Percentiles rank a stretch among this genome's conserved stretches.
Evolutionary conservation across 2,797 vertebrate genomes (phyloP).

Genomic region (Cuculus canorus): DNA sequence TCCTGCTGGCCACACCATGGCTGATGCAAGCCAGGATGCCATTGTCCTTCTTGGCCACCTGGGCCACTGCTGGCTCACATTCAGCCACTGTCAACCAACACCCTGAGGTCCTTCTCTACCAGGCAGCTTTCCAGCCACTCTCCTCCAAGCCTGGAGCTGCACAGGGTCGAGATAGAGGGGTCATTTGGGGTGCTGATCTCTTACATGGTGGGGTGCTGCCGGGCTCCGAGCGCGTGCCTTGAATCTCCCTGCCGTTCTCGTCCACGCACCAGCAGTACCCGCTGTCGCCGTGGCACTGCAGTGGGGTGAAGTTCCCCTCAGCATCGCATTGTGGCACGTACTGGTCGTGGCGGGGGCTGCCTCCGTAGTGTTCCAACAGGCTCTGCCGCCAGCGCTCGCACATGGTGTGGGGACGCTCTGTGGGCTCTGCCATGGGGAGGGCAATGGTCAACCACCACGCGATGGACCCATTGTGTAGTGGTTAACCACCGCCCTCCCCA

Average conservation of each 20-base stretch:
- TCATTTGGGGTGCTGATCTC: neutral
- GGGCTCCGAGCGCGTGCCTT: conserved; percentile 87
- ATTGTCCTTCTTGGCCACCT: no score
- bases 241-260: conserved; percentile 87
- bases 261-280: conserved; percentile 86
- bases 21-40: no score
- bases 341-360: conserved; percentile 71
- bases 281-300: conserved; percentile 82
- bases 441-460: neutral
- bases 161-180: no score
- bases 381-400: conserved; percentile 81
- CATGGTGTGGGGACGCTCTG: conserved; percentile 70
- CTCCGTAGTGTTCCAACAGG: conserved; percentile 75
- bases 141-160: no score
- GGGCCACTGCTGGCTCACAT: no score
- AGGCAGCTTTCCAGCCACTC: no score
- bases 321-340: conserved; percentile 78
- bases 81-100: no score
- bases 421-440: conserved; percentile 34
- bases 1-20: no score
- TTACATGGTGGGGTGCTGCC: conserved; percentile 89
- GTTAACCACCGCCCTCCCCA: no score
- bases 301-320: conserved; percentile 72
- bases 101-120: no score
- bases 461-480: no score